Base-by-base conservation (phyloP, 2,797 vertebrate genomes). In the Chelidonichthys spinosus region DNA sequence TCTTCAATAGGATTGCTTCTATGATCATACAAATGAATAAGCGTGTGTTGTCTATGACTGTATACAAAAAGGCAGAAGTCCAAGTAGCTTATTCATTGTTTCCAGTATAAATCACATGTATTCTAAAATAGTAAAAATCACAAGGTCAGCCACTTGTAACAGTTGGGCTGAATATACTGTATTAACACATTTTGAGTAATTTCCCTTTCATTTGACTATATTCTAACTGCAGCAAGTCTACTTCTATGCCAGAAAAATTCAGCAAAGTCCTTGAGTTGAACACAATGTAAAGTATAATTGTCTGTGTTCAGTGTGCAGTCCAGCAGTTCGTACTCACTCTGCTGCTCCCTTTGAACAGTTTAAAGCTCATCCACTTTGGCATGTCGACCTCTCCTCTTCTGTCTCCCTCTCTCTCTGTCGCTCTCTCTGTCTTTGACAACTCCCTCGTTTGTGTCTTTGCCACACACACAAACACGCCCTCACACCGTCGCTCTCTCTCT, bases 361-460 rank as follows among this genome's bases (percentile, higher is more conserved):
- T 93, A 89, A 94, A 95, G 89, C 72, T 93, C 91, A 95, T 95
- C 95, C 95, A 95, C 93, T 95, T 96, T 74, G 95, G 93, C 95
- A 97, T 95, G 88, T 85, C 63, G 89, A 54, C 73, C 64, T 88
- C 69, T 82, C 55, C 58, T 84, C 58, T 37, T 69, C 85, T 17
- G 42, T 70, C 76, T 70, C 55, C 44, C 17, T 69, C 68, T 79
- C 64, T 32, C 61, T 62, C 63, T 50, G 61, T 61, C 56, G 44
- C 58, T 70, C 76, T 47, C 72, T 78, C 40, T 1, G 54, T 74
- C 88, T 87, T 39, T 69, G 81, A 86, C 88, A 85, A 89, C 86
- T 86, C 84, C 76, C 79, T 89, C 65, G 0, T 65, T 76, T 74
- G 82, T 82, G 78, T 78, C 69, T 78, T 14, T 43, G 59, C 63